Evolutionary conservation across 2,888 invertebrate species (phyloP).

Genomic region (Diadegma fenestrale): DNA sequence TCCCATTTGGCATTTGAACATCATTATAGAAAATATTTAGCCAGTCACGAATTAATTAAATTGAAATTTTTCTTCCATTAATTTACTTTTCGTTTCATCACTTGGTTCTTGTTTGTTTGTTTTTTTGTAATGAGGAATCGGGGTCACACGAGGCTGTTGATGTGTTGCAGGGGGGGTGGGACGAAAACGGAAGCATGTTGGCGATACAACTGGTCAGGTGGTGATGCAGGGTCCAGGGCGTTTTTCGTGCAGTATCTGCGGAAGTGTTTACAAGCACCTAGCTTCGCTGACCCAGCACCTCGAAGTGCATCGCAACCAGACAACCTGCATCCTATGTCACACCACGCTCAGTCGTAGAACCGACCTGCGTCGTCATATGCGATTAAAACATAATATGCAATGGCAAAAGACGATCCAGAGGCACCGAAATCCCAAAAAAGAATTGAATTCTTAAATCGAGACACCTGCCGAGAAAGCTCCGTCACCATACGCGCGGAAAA

Average conservation of each 20-base stretch:
- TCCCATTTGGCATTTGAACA: constrained; percentile 17
- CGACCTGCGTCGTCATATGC: constrained; percentile 84
- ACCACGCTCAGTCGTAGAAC: constrained; percentile 85
- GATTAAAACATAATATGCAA: constrained; percentile 84
- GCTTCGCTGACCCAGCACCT: constrained; percentile 85
- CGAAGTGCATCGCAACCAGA: constrained; percentile 85
- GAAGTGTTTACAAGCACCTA: constrained; percentile 85
- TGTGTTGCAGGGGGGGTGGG: constrained; percentile 85
- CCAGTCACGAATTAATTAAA: constrained; percentile 14
- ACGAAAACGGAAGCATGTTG: constrained; percentile 84
- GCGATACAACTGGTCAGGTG: constrained; percentile 84
- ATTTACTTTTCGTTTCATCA: not conserved
- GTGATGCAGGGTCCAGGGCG: constrained; percentile 85
- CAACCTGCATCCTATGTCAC: constrained; percentile 84
- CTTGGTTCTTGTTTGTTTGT: constrained; percentile 22
- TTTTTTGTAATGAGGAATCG: constrained; percentile 77
- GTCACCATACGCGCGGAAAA: constrained; percentile 2
- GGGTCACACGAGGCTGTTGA: constrained; percentile 84
- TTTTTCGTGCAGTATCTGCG: constrained; percentile 85
- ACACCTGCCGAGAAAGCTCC: constrained; percentile 34
- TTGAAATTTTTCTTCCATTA: not conserved
- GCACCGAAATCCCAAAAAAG: constrained; percentile 80
- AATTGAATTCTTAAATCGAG: constrained; percentile 80
- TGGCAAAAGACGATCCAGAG: constrained; percentile 84
- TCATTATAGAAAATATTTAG: constrained; percentile 24